These are phyloP conservation scores for Auanema freiburgensis DNA, from an alignment of 2,888 invertebrate genomes.

Conservation along the genomic window DNA sequence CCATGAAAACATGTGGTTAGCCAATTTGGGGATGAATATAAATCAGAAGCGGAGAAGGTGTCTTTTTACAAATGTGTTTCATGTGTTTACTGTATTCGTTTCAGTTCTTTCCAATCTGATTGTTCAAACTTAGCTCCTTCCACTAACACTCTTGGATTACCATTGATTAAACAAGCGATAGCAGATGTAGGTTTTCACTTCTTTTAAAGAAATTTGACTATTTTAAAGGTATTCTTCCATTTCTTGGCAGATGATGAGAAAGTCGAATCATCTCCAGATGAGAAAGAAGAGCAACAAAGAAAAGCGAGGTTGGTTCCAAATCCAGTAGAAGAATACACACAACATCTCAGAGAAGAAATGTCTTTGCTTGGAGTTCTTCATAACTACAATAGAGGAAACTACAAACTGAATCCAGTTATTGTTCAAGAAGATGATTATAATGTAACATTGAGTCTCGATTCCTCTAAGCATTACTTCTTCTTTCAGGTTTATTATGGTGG, in stretches of 20 bases:
- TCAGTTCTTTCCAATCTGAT: slow-evolving; percentile 20
- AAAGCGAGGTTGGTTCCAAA: slow-evolving; percentile 28
- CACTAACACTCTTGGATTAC: slow-evolving; percentile 63
- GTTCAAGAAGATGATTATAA: slow-evolving; percentile 56
- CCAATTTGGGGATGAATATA: slow-evolving; percentile 63
- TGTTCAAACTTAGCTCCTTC: slow-evolving; percentile 47
- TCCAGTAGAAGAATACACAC: neutral
- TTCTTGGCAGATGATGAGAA: slow-evolving; percentile 62
- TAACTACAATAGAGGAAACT: slow-evolving; percentile 61
- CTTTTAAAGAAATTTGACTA: neutral
- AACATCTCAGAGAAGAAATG: slow-evolving; percentile 55
- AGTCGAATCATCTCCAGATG: slow-evolving; percentile 29
- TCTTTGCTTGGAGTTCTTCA: slow-evolving; percentile 62
- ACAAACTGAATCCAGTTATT: slow-evolving; percentile 64
- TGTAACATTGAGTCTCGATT: slow-evolving; percentile 9
- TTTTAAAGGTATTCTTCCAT: slow-evolving; percentile 53
- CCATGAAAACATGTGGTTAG: slow-evolving; percentile 63
- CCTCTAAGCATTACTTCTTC: neutral
- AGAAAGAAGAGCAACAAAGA: slow-evolving; percentile 20
- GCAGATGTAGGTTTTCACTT: slow-evolving; percentile 46
- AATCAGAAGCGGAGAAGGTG: slow-evolving; percentile 36
- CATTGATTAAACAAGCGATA: slow-evolving; percentile 59
- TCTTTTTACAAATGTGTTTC: too few relatives aligned
- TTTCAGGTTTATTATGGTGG: slow-evolving; percentile 58
- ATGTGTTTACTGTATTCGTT: too few relatives aligned